Conservation (phyloP, 2,113 vertebrate species). For the Gorsachius goisagi region DNA sequence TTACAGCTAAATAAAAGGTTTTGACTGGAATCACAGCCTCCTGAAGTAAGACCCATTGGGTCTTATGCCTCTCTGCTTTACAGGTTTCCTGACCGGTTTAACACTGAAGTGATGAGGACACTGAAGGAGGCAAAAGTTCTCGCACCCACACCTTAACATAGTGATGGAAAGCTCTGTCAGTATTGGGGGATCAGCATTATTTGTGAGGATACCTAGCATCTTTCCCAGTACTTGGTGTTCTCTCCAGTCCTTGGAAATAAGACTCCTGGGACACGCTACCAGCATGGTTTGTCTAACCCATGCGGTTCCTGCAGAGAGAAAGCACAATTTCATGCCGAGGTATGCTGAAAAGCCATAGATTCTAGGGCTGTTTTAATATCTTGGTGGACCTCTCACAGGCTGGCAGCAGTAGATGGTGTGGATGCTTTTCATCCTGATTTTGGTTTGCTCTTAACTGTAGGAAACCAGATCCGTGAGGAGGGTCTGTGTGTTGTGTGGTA, state of each 20-base stretch:
- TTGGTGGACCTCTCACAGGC: background rate
- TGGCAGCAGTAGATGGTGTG: background rate
- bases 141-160: background rate
- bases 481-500: background rate
- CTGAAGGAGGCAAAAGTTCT: background rate
- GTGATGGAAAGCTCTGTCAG: fast-evolving
- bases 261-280: background rate
- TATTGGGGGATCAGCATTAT: background rate
- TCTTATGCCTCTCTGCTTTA: background rate
- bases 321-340: background rate
- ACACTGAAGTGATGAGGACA: background rate
- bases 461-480: background rate
- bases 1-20: background rate
- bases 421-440: background rate
- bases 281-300: background rate
- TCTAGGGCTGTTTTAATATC: background rate
- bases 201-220: background rate
- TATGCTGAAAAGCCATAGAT: background rate
- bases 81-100: background rate
- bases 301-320: background rate
- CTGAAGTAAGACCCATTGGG: background rate
- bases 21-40: background rate
- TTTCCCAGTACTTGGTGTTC: background rate
- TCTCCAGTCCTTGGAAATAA: background rate
- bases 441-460: background rate